Percentiles rank a stretch among this genome's conserved stretches.
phyloP scores from a whole-genome alignment of 2,888 invertebrate species.

The Strigamia crassipes region DNA sequence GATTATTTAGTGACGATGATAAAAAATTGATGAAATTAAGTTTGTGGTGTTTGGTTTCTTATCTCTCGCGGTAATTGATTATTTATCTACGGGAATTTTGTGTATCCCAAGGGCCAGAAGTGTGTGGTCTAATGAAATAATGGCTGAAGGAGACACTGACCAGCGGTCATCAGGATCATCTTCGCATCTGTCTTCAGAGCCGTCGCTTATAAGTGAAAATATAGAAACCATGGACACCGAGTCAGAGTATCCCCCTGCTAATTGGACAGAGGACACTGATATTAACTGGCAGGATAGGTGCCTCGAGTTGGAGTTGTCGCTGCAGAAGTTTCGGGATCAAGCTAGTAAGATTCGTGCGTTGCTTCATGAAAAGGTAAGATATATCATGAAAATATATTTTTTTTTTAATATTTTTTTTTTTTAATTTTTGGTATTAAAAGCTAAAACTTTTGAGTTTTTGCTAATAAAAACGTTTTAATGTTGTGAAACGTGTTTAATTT shows the following conservation, averaged over 20 bases:
- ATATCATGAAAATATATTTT: background rate
- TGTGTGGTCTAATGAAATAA: slow-evolving; percentile 31
- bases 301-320: slow-evolving; percentile 79
- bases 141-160: slow-evolving; percentile 50
- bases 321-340: slow-evolving; percentile 83
- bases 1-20: slow-evolving; percentile 4
- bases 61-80: background rate
- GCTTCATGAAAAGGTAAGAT: slow-evolving; percentile 85
- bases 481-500: too few species aligned
- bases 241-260: slow-evolving; percentile 46
- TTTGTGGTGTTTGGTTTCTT: background rate
- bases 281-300: slow-evolving; percentile 89
- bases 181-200: slow-evolving; percentile 49
- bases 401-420: background rate
- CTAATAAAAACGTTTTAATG: too few species aligned
- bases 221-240: slow-evolving; percentile 49
- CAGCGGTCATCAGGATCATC: slow-evolving; percentile 50
- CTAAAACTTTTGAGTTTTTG: too few species aligned
- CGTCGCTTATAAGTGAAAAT: slow-evolving; percentile 49
- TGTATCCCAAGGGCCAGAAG: background rate
- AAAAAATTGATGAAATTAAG: background rate
- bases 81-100: background rate
- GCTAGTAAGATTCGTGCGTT: slow-evolving; percentile 84
- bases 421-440: background rate
- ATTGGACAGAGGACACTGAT: slow-evolving; percentile 51